A percentile compares a stretch with the other conserved stretches of the same genome.
These are phyloP conservation scores for Bombus difficillimus DNA, from an alignment of 1,140 invertebrate genomes.

Conservation along the genomic window DNA sequence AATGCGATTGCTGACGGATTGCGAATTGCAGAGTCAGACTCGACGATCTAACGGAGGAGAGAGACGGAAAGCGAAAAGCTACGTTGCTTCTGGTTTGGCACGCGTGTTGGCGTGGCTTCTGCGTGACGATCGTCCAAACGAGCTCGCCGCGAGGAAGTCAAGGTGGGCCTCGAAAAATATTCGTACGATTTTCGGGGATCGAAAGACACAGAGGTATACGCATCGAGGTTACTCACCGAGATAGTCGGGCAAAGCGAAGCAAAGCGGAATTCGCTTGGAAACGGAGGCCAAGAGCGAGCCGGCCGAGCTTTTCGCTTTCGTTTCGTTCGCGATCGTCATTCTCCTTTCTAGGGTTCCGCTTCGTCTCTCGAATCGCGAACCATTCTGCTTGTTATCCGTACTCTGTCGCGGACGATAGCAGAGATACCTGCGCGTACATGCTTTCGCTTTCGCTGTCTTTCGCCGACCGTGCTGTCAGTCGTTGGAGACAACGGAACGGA, in stretches of 20 bases:
- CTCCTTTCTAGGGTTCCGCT: not conserved
- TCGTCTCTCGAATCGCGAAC: too few relatives aligned
- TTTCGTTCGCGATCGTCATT: not conserved
- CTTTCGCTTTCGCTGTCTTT: too few relatives aligned
- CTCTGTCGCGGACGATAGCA: accelerated
- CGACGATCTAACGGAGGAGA: too few relatives aligned
- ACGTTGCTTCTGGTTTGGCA: not conserved
- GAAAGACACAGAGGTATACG: not conserved
- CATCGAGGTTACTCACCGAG: not conserved
- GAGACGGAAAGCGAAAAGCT: not conserved
- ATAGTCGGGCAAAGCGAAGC: not conserved
- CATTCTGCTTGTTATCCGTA: too few relatives aligned
- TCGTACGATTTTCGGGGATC: not conserved
- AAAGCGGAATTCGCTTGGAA: not conserved
- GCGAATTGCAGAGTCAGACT: too few relatives aligned
- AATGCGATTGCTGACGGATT: accelerated
- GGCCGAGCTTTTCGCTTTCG: not conserved
- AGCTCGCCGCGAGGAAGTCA: constrained; percentile 2
- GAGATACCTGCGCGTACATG: too few relatives aligned
- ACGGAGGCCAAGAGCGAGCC: not conserved
- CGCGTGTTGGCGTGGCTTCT: not conserved
- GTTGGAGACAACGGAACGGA: too few relatives aligned
- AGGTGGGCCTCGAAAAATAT: not conserved
- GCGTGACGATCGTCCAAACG: not conserved
- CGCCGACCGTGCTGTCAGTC: too few relatives aligned